Evolutionary conservation across 2,888 invertebrate species (phyloP).

Genomic region (Pocota personata): DNA sequence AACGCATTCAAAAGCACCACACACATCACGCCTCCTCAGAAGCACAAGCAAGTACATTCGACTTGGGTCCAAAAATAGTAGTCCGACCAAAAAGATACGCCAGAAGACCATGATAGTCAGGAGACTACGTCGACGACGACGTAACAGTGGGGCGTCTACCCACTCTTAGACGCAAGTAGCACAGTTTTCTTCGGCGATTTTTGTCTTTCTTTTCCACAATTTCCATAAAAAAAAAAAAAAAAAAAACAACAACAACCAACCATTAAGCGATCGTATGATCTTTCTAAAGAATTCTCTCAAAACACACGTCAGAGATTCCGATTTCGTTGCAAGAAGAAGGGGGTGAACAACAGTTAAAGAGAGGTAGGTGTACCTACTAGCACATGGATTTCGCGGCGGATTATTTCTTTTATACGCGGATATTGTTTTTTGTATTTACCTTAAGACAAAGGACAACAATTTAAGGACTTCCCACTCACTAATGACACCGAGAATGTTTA

Average conservation of each 20-base stretch:
- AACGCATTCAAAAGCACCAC: conserved; percentile 10
- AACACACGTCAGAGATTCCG: conserved; percentile 64
- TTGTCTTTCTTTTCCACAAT: conserved; percentile 11
- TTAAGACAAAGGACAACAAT: conserved; percentile 30
- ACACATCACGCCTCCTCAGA: background rate
- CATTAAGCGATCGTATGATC: conserved; percentile 68
- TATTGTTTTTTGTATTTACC: conserved; percentile 20
- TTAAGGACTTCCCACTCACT: conserved; percentile 42
- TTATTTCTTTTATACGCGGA: background rate
- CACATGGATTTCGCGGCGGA: conserved; percentile 37
- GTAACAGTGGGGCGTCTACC: background rate
- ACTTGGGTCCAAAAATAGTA: conserved; percentile 44
- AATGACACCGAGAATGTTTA: conserved; percentile 5
- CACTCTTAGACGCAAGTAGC: conserved; percentile 30
- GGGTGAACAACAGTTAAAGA: background rate
- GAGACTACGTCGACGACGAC: background rate
- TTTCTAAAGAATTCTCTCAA: conserved; percentile 54
- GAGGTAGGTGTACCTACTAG: background rate
- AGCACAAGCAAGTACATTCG: background rate
- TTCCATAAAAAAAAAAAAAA: conserved; percentile 30
- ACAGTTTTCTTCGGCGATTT: conserved; percentile 17
- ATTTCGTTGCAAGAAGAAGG: conserved; percentile 8
- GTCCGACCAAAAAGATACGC: background rate
- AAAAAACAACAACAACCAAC: conserved; percentile 32
- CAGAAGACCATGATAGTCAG: background rate